Percentiles rank a stretch among this genome's conserved stretches.
phyloP scores from a whole-genome alignment of 1,140 invertebrate genomes.

The Heliconius nattereri region DNA sequence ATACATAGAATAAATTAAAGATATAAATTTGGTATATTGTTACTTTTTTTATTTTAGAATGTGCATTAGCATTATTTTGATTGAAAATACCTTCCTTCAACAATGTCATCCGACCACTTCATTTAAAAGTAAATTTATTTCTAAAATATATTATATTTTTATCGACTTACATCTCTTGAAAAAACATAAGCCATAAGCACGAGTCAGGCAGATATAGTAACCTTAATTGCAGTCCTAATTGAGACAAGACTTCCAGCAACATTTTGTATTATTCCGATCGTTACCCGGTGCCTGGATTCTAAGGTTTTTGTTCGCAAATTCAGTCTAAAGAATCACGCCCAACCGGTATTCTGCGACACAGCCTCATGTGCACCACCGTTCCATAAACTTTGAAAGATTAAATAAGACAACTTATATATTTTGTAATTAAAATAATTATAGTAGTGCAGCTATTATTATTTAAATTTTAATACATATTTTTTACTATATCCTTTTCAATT shows the following conservation, averaged over 20 bases:
- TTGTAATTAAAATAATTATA: not conserved
- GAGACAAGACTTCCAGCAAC: constrained; percentile 29
- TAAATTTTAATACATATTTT: too few species aligned
- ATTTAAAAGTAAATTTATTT: too few species aligned
- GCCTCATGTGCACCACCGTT: not conserved
- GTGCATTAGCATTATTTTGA: too few species aligned
- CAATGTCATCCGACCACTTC: too few species aligned
- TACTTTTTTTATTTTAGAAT: too few species aligned
- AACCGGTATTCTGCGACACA: constrained; percentile 28
- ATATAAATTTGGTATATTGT: too few species aligned
- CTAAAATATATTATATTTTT: too few species aligned
- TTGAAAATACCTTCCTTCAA: too few species aligned
- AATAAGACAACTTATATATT: not conserved
- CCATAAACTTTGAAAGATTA: not conserved
- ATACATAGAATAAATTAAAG: not conserved
- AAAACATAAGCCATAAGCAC: not conserved
- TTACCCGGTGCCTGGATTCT: constrained; percentile 32
- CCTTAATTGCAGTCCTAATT: constrained; percentile 30
- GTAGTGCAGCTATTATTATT: too few species aligned
- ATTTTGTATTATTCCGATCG: constrained; percentile 40
- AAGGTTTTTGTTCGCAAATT: constrained; percentile 45
- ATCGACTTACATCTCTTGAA: not conserved
- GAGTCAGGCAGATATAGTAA: not conserved
- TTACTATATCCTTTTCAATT: too few species aligned
- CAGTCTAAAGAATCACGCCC: constrained; percentile 40